Percentiles rank a stretch among this genome's conserved stretches.
Conservation (phyloP, 2,888 invertebrate genomes). For the Drosophila incognita region DNA sequence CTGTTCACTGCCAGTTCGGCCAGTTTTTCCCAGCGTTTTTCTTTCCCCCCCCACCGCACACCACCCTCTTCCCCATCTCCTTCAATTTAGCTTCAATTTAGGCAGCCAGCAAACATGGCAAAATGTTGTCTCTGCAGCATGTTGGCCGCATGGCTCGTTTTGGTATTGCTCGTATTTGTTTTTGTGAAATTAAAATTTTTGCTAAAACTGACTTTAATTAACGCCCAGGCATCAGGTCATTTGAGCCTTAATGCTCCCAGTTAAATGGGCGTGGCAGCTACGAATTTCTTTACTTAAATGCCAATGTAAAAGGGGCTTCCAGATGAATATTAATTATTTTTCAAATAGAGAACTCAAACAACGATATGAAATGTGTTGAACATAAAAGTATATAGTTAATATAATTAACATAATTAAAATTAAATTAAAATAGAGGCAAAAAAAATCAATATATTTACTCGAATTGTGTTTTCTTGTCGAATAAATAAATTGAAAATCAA, state of each 20-base stretch:
- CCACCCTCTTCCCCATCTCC: neutral
- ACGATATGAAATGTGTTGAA: neutral
- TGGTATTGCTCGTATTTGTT: conserved; percentile 59
- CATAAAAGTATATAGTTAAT: neutral
- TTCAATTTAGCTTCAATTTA: neutral
- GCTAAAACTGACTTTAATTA: conserved; percentile 63
- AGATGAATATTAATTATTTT: neutral
- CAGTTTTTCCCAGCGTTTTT: conserved; percentile 33
- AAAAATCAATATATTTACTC: neutral
- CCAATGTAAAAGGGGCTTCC: neutral
- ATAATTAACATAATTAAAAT: neutral
- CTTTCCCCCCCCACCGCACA: neutral
- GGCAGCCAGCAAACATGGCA: conserved; percentile 36
- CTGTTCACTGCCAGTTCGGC: conserved; percentile 20
- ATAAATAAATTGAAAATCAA: neutral
- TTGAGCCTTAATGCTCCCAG: neutral
- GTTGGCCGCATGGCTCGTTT: conserved; percentile 20
- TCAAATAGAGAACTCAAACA: neutral
- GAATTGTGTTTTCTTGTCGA: neutral
- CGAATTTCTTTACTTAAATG: neutral
- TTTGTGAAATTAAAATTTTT: conserved; percentile 63
- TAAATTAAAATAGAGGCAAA: neutral
- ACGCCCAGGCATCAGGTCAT: conserved; percentile 20
- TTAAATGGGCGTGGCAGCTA: conserved; percentile 11
- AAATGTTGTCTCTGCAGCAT: conserved; percentile 52